These are phyloP conservation scores for Albula goreensis DNA, from an alignment of 2,113 vertebrate genomes.

Conservation along the genomic window DNA sequence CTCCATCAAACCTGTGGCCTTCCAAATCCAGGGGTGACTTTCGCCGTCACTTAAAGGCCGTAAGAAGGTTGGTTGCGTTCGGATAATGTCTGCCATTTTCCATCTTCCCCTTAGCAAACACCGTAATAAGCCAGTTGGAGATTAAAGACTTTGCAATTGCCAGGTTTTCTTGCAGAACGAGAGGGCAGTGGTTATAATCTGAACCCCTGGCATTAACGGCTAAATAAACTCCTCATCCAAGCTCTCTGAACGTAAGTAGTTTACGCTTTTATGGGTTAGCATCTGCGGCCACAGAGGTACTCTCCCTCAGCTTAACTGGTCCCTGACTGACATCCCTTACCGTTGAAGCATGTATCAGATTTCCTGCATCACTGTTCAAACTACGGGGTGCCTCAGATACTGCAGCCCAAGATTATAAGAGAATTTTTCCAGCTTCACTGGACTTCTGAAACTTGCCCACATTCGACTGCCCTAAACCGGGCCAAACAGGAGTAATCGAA, in stretches of 20 bases:
- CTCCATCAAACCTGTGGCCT: conserved; percentile 23
- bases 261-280: neutral
- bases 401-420: neutral
- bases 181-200: neutral
- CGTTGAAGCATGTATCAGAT: neutral
- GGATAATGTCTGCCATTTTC: neutral
- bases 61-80: neutral
- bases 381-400: neutral
- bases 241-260: neutral
- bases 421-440: neutral
- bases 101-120: neutral
- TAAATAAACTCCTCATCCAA: neutral
- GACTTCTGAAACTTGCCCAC: neutral
- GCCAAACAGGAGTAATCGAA: neutral
- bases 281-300: neutral
- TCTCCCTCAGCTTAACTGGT: neutral
- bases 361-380: neutral
- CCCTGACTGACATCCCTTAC: neutral
- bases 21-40: neutral
- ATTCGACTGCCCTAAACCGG: neutral
- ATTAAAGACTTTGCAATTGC: neutral
- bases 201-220: neutral
- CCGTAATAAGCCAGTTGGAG: neutral
- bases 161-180: neutral
- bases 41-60: conserved; percentile 3